Evolutionary conservation across 2,113 vertebrate genomes (phyloP).

Genomic region (Gallinago undulata): DNA sequence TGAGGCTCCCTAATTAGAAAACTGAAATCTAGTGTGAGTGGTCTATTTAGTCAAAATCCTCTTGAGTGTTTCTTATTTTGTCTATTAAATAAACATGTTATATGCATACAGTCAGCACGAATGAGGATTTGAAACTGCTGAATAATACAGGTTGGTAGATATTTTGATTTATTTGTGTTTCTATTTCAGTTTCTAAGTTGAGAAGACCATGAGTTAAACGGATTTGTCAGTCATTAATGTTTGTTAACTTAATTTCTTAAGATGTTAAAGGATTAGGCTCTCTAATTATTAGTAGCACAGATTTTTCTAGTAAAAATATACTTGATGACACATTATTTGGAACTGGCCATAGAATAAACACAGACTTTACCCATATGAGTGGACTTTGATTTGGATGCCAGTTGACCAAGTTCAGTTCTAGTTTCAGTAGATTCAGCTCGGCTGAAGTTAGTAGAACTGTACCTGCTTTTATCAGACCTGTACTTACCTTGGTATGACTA

Average conservation of each 20-base stretch:
- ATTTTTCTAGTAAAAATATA: neutral
- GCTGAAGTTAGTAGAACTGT: neutral
- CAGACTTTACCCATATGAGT: neutral
- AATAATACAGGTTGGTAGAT: neutral
- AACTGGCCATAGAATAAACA: neutral
- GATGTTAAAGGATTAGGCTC: neutral
- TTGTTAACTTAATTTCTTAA: neutral
- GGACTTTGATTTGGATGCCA: neutral
- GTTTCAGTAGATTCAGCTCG: neutral
- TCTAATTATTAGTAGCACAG: neutral
- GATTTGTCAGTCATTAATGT: neutral
- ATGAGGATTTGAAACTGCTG: neutral
- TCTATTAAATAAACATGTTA: neutral
- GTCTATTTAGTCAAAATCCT: neutral
- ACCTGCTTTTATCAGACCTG: neutral
- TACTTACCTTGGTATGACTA: neutral
- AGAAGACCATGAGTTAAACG: neutral
- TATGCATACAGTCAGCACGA: neutral
- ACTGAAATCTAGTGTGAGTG: neutral
- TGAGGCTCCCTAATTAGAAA: neutral
- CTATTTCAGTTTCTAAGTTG: neutral
- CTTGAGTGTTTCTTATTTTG: neutral
- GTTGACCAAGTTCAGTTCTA: neutral
- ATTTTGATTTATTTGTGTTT: neutral
- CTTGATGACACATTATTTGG: neutral